These are phyloP conservation scores for Nephrocerus scutellatus DNA, from an alignment of 2,888 invertebrate genomes.

Conservation along the genomic window DNA sequence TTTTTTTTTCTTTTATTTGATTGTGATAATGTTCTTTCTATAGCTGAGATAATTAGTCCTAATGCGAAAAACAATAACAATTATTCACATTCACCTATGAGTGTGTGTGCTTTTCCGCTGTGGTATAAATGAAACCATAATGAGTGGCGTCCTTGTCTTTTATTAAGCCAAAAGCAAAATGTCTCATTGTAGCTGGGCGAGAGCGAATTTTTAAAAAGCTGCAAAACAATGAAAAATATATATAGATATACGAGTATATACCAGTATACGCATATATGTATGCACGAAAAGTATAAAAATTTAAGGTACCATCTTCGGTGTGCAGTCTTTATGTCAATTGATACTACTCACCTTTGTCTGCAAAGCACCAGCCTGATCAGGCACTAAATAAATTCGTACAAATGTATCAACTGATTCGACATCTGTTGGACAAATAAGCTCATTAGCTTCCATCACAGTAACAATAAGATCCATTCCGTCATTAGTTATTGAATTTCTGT, in stretches of 20 bases:
- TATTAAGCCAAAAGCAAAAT: slow-evolving; percentile 60
- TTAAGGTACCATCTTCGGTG: background rate
- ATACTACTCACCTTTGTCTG: slow-evolving; percentile 54
- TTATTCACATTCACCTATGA: slow-evolving; percentile 47
- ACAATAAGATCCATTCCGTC: slow-evolving; percentile 50
- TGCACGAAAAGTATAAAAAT: too few species aligned
- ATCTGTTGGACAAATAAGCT: slow-evolving; percentile 57
- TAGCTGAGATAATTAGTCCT: background rate
- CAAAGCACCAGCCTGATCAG: slow-evolving; percentile 61
- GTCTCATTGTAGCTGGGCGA: slow-evolving; percentile 73
- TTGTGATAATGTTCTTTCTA: background rate
- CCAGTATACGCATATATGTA: too few species aligned
- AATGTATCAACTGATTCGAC: slow-evolving; percentile 62
- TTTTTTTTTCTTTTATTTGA: background rate
- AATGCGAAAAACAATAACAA: too few species aligned
- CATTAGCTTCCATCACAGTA: slow-evolving; percentile 69
- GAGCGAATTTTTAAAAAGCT: slow-evolving; percentile 58
- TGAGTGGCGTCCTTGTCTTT: slow-evolving; percentile 54
- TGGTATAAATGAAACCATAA: slow-evolving; percentile 64
- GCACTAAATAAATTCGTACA: slow-evolving; percentile 66
- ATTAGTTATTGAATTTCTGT: slow-evolving; percentile 36
- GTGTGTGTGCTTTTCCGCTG: slow-evolving; percentile 57
- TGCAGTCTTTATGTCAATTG: background rate
- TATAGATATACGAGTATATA: too few species aligned
- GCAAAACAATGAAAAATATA: background rate